Conservation (phyloP, 1,140 invertebrate genomes). For the Stratiolaelaps scimitus region DNA sequence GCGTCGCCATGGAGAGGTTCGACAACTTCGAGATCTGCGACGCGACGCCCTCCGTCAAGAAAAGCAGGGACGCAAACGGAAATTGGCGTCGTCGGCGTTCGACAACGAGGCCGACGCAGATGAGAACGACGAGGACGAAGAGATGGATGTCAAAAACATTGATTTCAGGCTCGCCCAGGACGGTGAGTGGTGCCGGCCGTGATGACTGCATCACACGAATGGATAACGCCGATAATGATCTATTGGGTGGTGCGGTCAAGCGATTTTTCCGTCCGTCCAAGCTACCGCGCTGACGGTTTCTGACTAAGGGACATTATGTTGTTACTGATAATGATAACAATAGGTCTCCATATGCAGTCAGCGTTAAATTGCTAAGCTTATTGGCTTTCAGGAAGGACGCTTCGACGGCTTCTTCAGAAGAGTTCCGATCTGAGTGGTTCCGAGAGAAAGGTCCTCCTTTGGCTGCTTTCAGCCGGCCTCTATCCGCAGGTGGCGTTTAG, state of each 20-base stretch:
- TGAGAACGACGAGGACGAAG: slow-evolving; percentile 44
- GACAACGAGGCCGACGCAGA: slow-evolving; percentile 43
- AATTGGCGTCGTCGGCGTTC: slow-evolving; percentile 40
- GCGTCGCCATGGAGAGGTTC: slow-evolving; percentile 69
- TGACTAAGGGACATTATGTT: too few relatives aligned
- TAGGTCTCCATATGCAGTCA: too few relatives aligned
- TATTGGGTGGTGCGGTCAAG: too few relatives aligned
- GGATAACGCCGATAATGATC: too few relatives aligned
- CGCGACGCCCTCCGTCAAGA: slow-evolving; percentile 52
- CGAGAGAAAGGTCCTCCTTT: slow-evolving; percentile 34
- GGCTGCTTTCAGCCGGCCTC: slow-evolving; percentile 76
- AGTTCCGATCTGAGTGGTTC: background rate
- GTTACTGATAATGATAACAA: too few relatives aligned
- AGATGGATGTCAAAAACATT: slow-evolving; percentile 75
- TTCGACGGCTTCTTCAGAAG: slow-evolving; percentile 1
- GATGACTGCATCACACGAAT: too few relatives aligned
- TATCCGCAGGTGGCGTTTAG: slow-evolving; percentile 83
- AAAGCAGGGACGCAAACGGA: slow-evolving; percentile 57
- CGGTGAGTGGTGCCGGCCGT: background rate
- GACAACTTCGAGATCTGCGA: slow-evolving; percentile 64
- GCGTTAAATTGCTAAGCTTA: too few relatives aligned
- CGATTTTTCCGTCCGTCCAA: too few relatives aligned
- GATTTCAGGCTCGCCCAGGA: slow-evolving; percentile 49
- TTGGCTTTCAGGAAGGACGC: background rate
- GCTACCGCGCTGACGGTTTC: too few relatives aligned